Conservation (phyloP, 2,888 invertebrate genomes). For the Leucozona laternaria region DNA sequence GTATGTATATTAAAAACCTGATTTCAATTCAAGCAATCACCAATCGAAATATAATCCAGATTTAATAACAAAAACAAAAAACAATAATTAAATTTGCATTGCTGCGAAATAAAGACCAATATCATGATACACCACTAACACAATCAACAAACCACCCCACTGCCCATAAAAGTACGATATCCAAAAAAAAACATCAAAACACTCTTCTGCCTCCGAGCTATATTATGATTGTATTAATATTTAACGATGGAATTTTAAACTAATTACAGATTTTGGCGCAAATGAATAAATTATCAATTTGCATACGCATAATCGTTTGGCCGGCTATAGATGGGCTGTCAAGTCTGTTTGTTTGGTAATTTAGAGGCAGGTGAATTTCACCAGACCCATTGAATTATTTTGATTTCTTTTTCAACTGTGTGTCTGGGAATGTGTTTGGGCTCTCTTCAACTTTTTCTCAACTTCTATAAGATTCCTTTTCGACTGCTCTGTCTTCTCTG, state of each 20-base stretch:
- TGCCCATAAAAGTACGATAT: background rate
- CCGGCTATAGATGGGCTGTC: slow-evolving; percentile 1
- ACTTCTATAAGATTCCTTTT: no score
- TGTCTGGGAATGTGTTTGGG: no score
- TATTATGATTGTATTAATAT: slow-evolving; percentile 74
- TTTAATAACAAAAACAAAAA: slow-evolving; percentile 25
- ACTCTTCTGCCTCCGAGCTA: slow-evolving; percentile 42
- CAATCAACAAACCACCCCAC: background rate
- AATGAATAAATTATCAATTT: slow-evolving; percentile 75
- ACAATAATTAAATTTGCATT: slow-evolving; percentile 34
- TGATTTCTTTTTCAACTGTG: background rate
- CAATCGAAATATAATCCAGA: slow-evolving; percentile 38
- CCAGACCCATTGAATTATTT: background rate
- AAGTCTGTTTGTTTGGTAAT: slow-evolving; percentile 32
- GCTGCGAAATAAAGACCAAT: slow-evolving; percentile 46
- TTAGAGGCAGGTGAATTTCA: slow-evolving; percentile 43
- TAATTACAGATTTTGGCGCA: slow-evolving; percentile 74
- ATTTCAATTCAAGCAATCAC: slow-evolving; percentile 61
- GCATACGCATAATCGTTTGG: slow-evolving; percentile 63
- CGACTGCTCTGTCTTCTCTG: no score
- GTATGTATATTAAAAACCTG: background rate
- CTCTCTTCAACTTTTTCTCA: no score
- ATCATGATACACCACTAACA: background rate
- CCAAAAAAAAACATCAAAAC: slow-evolving; percentile 51
- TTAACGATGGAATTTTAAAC: slow-evolving; percentile 74